Evolutionary conservation across 1,140 invertebrate genomes (phyloP).

Genomic region (Matsumurasca onukii): DNA sequence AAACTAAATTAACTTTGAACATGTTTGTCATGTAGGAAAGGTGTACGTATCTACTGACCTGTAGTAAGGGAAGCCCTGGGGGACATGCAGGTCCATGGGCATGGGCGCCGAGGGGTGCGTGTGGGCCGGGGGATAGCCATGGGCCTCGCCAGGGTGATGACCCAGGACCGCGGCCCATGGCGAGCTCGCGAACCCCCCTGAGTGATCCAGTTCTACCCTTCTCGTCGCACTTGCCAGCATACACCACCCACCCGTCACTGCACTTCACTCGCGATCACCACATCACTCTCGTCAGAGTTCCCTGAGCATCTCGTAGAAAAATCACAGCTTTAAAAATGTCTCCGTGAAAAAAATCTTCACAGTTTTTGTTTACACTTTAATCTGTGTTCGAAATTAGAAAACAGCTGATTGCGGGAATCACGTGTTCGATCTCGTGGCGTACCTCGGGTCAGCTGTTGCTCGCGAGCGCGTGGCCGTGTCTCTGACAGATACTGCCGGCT

Average conservation of each 20-base stretch:
- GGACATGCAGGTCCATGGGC: slow-evolving; percentile 84
- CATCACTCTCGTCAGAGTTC: background rate
- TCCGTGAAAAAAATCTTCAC: no score
- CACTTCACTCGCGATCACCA: background rate
- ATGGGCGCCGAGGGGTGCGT: slow-evolving; percentile 59
- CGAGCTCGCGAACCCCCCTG: slow-evolving; percentile 68
- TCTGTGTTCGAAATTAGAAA: no score
- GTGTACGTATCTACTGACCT: slow-evolving; percentile 59
- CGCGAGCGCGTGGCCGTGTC: slow-evolving; percentile 10
- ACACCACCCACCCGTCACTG: slow-evolving; percentile 1
- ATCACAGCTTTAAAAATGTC: no score
- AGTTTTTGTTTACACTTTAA: no score
- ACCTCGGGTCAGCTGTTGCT: slow-evolving; percentile 1
- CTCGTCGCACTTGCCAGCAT: slow-evolving; percentile 14
- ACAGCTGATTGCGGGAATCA: no score
- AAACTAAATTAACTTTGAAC: no score
- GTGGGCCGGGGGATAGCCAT: slow-evolving; percentile 48
- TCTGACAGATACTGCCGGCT: background rate
- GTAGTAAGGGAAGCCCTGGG: slow-evolving; percentile 85
- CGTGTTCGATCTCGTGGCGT: slow-evolving; percentile 9
- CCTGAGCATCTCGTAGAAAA: no score
- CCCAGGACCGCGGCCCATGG: slow-evolving; percentile 65
- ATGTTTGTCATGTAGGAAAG: no score
- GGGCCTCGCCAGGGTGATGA: slow-evolving; percentile 46
- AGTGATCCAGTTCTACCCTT: slow-evolving; percentile 60